Conservation (phyloP, 53 echinoderm and acorn worm species). For the Holothuria scabra region DNA sequence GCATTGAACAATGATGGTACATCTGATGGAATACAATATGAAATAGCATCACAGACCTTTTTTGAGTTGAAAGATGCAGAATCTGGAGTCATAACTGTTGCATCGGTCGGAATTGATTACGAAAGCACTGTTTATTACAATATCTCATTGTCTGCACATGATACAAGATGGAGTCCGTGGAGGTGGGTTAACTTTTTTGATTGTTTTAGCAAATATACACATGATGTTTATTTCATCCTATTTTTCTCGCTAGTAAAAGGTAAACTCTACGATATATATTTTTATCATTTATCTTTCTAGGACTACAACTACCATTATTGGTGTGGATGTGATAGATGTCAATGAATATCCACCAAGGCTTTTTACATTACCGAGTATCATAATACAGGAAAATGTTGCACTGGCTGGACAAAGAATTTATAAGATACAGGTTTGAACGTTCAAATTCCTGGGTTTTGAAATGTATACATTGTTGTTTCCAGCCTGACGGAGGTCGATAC, state of each 20-base stretch:
- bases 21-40: background rate
- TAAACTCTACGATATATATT: too few relatives aligned
- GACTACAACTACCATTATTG: too few relatives aligned
- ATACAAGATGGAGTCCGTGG: background rate
- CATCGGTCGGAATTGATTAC: constrained; percentile 20
- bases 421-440: background rate
- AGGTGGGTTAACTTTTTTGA: too few relatives aligned
- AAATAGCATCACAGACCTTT: background rate
- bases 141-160: background rate
- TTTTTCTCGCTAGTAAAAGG: too few relatives aligned
- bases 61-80: too few relatives aligned
- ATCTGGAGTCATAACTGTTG: background rate
- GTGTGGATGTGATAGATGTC: background rate
- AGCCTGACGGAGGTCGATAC: too few relatives aligned
- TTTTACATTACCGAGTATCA: background rate
- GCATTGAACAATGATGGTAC: constrained; percentile 6
- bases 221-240: too few relatives aligned
- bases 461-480: too few relatives aligned
- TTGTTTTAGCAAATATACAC: too few relatives aligned
- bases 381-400: background rate
- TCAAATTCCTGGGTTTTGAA: too few relatives aligned
- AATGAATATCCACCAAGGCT: constrained; percentile 7
- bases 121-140: background rate
- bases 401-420: background rate
- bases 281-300: too few relatives aligned